A percentile compares a stretch with the other conserved stretches of the same genome.
These are phyloP conservation scores for Ormyrus pomaceus DNA, from an alignment of 2,888 invertebrate species.

Conservation along the genomic window DNA sequence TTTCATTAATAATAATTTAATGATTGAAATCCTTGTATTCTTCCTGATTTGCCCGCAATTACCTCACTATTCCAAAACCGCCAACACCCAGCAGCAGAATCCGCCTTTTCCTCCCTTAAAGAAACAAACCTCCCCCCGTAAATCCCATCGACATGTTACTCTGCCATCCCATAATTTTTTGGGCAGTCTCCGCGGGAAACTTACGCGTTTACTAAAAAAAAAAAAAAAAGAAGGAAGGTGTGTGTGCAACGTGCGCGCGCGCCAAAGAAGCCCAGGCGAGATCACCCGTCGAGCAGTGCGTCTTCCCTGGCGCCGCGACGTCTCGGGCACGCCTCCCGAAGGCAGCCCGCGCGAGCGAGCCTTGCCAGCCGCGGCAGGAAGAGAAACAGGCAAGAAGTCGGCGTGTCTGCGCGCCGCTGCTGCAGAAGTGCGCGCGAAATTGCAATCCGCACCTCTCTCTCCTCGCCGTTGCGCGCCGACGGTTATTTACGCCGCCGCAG, in stretches of 20 bases:
- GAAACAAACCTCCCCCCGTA: constrained; percentile 5
- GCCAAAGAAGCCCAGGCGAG: background rate
- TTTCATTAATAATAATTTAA: no score
- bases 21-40: no score
- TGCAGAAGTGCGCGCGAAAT: constrained; percentile 59
- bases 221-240: background rate
- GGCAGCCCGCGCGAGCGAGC: constrained; percentile 21
- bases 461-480: constrained; percentile 6
- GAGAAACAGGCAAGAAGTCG: constrained; percentile 1
- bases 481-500: constrained; percentile 62
- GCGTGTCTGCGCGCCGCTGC: constrained; percentile 23
- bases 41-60: no score
- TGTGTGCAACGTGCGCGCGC: background rate
- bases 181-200: background rate
- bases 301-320: constrained; percentile 67
- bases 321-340: constrained; percentile 68
- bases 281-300: constrained; percentile 15
- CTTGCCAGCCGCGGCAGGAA: constrained; percentile 2
- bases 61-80: no score
- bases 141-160: constrained; percentile 1
- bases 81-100: no score
- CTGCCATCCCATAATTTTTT: constrained; percentile 8
- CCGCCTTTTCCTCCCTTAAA: background rate
- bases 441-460: constrained; percentile 68
- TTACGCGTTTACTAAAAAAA: no score